Evolutionary conservation across 2,888 invertebrate species (phyloP).

Genomic region (Venustoraphidia nigricollis): DNA sequence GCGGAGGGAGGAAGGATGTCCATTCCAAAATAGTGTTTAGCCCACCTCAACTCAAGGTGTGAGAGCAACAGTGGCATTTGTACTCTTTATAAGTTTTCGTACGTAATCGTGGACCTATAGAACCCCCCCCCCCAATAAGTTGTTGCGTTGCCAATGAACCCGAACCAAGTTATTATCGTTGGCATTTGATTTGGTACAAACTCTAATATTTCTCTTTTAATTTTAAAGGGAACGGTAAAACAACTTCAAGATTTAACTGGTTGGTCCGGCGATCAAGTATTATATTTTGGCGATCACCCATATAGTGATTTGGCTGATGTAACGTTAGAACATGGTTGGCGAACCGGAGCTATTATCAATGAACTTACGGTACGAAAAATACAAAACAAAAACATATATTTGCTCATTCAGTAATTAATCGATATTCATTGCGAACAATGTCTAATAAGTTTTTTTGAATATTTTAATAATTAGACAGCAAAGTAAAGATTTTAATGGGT

Average conservation of each 20-base stretch:
- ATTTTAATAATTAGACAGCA: no score
- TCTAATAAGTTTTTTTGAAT: no score
- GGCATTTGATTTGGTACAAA: background rate
- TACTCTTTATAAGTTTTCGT: no score
- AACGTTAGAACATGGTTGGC: constrained; percentile 90
- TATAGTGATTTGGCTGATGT: constrained; percentile 95
- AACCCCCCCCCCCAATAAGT: no score
- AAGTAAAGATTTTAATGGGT: no score
- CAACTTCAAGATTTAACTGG: constrained; percentile 84
- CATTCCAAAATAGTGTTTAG: no score
- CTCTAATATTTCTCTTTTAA: constrained; percentile 4
- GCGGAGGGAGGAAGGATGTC: no score
- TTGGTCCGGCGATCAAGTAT: constrained; percentile 81
- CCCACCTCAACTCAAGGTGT: no score
- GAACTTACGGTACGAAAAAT: constrained; percentile 61
- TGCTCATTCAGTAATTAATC: background rate
- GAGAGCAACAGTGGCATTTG: no score
- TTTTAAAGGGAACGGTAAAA: constrained; percentile 72
- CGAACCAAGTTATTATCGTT: background rate
- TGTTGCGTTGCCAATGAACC: no score
- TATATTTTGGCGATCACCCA: constrained; percentile 97
- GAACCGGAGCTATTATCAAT: constrained; percentile 93
- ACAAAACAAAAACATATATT: background rate
- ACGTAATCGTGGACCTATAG: no score
- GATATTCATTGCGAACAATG: no score